Evolutionary conservation across 2,888 invertebrate species (phyloP).

Genomic region (Nycteola revayana): DNA sequence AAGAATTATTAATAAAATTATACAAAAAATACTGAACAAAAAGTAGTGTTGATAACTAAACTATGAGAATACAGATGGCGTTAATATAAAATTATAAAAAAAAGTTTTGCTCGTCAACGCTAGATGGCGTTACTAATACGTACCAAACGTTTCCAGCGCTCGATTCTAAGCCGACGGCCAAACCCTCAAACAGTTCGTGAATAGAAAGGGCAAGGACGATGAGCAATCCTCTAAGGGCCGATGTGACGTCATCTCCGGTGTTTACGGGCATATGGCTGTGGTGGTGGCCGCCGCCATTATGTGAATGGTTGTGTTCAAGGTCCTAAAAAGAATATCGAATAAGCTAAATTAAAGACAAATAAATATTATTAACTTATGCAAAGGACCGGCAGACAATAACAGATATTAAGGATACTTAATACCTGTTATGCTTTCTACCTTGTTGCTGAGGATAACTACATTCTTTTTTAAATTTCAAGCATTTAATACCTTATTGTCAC

Average conservation of each 20-base stretch:
- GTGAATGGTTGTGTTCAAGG: constrained; percentile 45
- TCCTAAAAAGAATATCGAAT: constrained; percentile 43
- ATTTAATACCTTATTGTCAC: too few species aligned
- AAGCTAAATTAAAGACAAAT: background rate
- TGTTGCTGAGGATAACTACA: too few species aligned
- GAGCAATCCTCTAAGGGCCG: constrained; percentile 86
- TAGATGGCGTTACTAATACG: constrained; percentile 31
- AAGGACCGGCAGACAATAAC: too few species aligned
- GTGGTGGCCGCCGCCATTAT: constrained; percentile 45
- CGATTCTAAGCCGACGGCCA: constrained; percentile 90
- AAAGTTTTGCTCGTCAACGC: constrained; percentile 35
- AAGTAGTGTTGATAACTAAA: too few species aligned
- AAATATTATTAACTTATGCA: too few species aligned
- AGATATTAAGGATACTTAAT: too few species aligned
- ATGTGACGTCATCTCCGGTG: constrained; percentile 68
- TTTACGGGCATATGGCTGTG: constrained; percentile 74
- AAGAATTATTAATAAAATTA: too few species aligned
- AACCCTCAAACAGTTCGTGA: constrained; percentile 93
- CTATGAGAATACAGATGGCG: too few species aligned
- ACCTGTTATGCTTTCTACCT: too few species aligned
- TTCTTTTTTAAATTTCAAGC: too few species aligned
- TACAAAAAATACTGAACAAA: too few species aligned
- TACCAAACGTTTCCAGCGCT: constrained; percentile 73
- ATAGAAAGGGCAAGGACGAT: constrained; percentile 92
- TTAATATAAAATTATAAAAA: too few species aligned